These are phyloP conservation scores for Pseudococcus longispinus DNA, from an alignment of 2,888 invertebrate genomes.

Conservation along the genomic window DNA sequence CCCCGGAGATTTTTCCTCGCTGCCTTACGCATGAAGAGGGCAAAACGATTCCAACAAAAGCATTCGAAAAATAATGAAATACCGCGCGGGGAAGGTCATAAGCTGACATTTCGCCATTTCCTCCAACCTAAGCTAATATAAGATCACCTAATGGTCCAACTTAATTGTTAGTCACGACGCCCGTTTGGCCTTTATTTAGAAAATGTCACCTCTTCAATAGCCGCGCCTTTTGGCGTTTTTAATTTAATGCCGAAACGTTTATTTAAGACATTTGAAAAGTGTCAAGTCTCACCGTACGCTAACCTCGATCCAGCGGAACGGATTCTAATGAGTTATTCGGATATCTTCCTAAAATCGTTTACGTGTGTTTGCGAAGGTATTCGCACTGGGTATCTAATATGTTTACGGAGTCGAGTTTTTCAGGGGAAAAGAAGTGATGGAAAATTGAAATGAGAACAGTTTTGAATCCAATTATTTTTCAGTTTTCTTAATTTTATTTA, in stretches of 20 bases:
- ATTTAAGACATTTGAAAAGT: conserved; percentile 32
- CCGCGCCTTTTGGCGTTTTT: conserved; percentile 34
- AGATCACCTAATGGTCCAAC: conserved; percentile 54
- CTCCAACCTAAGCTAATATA: conserved; percentile 33
- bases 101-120: conserved; percentile 46
- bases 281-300: background rate
- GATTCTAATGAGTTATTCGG: background rate
- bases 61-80: conserved; percentile 7
- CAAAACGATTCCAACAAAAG: conserved; percentile 51
- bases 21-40: conserved; percentile 49
- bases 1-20: conserved; percentile 33
- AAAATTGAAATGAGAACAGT: too few relatives aligned
- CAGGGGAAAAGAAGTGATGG: too few relatives aligned
- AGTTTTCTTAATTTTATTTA: too few relatives aligned
- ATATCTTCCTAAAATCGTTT: background rate
- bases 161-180: conserved; percentile 56
- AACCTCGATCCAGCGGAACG: background rate
- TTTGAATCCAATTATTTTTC: too few relatives aligned
- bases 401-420: too few relatives aligned
- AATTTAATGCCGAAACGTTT: conserved; percentile 40
- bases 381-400: too few relatives aligned
- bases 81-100: conserved; percentile 45
- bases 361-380: background rate
- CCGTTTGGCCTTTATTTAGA: conserved; percentile 52
- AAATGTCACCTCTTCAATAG: conserved; percentile 46